Evolutionary conservation across 2,113 vertebrate species (phyloP), one percentile per base, ranked within the genome.

Genomic region (Cepphus grylle): DNA sequence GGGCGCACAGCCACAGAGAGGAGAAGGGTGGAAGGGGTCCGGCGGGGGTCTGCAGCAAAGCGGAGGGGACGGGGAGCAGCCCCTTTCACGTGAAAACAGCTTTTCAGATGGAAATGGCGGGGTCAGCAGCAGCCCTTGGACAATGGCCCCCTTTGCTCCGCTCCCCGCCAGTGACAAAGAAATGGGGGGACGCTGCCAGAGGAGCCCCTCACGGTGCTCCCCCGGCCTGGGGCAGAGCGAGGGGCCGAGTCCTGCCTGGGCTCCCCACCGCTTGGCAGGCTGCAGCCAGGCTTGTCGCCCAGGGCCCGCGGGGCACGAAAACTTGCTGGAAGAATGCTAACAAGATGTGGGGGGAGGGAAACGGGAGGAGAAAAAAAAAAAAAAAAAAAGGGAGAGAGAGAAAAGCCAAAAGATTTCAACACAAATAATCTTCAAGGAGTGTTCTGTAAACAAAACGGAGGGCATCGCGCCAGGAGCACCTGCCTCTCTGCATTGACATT

Each of bases 401-500:
- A 93, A 94, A 95, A 93, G 84, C 94, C 26, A 88, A 95, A 95
- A 82, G 87, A 97, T 97, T 97, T 97, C 97, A 97, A 94, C 90
- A 96, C 72, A 93, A 97, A 97, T 97, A 93, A 97, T 97, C 96
- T 97, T 96, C 96, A 97, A 97, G 97, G 95, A 97, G 94, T 88
- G 97, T 96, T 97, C 95, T 92, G 94, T 96, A 97, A 97, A 98
- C 94, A 96, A 96, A 94, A 86, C 38, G 72, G 77, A 96, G 47
- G 95, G 96, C 95, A 94, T 80, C 34, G 34, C 2, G 95, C 97
- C 96, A 97, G 93, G 96, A 97, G 97, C 97, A 97, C 97, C 97
- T 97, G 97, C 96, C 94, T 96, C 91, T 93, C 88, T 2, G 8
- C 90, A 65, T 77, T 94, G 97, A 94, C 90, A 83, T 95, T 85